Percentiles rank a stretch among this genome's conserved stretches.
These are phyloP conservation scores for Calameuta idolon DNA, from an alignment of 2,888 invertebrate species.

Conservation along the genomic window DNA sequence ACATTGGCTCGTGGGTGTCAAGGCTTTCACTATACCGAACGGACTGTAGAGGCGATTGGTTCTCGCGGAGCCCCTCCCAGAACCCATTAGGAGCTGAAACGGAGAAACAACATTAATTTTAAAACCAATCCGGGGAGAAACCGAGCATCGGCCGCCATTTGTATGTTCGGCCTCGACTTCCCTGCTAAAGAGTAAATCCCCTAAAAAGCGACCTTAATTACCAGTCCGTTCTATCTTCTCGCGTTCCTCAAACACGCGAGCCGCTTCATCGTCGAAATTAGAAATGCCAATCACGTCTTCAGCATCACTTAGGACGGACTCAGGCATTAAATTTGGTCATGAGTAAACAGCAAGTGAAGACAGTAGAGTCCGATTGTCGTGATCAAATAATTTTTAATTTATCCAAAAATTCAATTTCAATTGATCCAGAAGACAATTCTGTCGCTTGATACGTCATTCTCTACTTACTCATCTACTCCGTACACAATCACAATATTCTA, in stretches of 20 bases:
- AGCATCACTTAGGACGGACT: not conserved
- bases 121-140: slow-evolving; percentile 57
- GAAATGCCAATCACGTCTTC: slow-evolving; percentile 11
- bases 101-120: slow-evolving; percentile 62
- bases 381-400: not conserved
- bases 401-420: not conserved
- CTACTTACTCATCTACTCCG: not conserved
- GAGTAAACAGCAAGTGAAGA: not conserved
- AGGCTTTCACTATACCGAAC: slow-evolving; percentile 52
- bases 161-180: slow-evolving; percentile 37
- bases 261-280: slow-evolving; percentile 21
- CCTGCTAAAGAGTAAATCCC: slow-evolving; percentile 31
- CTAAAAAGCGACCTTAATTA: slow-evolving; percentile 50
- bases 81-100: slow-evolving; percentile 60
- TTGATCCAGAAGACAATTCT: not conserved
- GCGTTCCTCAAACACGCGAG: slow-evolving; percentile 25
- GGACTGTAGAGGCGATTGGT: slow-evolving; percentile 57
- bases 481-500: not conserved
- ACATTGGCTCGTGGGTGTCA: slow-evolving; percentile 54
- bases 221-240: slow-evolving; percentile 26
- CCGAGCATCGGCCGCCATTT: slow-evolving; percentile 54
- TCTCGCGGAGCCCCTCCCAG: slow-evolving; percentile 58
- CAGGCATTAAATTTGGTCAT: not conserved
- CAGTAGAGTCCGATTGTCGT: not conserved
- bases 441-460: not conserved